phyloP scores from a whole-genome alignment of 2,797 vertebrate species.

The Tokudaia tokunoshimensis region DNA sequence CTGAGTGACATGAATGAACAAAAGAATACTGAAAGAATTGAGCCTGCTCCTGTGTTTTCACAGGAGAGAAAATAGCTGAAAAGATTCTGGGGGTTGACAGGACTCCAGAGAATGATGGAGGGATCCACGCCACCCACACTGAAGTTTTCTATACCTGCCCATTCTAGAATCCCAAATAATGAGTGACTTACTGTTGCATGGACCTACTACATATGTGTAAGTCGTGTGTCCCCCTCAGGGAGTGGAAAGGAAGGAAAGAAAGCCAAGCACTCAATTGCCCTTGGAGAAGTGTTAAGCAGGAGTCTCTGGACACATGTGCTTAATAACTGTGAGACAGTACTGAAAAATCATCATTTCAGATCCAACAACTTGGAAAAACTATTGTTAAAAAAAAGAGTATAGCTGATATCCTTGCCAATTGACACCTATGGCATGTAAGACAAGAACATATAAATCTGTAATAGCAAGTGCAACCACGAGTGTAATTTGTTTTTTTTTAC shows the following conservation, averaged over 20 bases:
- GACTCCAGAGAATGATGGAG: neutral
- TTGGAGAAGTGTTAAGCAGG: neutral
- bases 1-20: neutral
- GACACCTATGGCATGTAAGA: neutral
- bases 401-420: neutral
- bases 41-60: neutral
- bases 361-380: conserved; percentile 1
- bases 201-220: neutral
- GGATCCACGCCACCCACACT: too few relatives aligned
- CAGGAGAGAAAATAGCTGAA: neutral
- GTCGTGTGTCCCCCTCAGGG: neutral
- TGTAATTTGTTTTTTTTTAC: neutral
- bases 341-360: neutral
- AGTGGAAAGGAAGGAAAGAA: neutral
- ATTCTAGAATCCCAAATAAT: neutral
- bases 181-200: neutral
- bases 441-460: neutral
- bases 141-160: neutral
- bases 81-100: neutral
- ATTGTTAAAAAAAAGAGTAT: neutral
- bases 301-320: neutral
- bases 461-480: neutral
- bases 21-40: neutral
- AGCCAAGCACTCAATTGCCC: neutral
- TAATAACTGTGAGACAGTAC: neutral